Evolutionary conservation across 2,113 vertebrate species (phyloP).

Genomic region (Cariama cristata): DNA sequence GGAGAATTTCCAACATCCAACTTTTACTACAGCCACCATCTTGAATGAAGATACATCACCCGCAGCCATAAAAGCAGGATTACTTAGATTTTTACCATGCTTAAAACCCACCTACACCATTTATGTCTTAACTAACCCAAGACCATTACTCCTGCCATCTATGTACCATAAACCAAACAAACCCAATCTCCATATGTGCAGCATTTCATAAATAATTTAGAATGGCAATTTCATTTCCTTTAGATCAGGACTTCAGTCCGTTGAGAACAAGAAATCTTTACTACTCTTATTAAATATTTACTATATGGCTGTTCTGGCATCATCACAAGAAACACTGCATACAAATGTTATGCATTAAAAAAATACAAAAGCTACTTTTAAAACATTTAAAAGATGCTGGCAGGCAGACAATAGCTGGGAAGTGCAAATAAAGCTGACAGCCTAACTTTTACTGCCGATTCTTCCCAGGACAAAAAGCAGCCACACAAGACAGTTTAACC

Average conservation of each 20-base stretch:
- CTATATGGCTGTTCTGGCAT: conserved; percentile 52
- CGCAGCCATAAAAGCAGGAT: not conserved
- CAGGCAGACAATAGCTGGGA: not conserved
- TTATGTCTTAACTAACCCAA: not conserved
- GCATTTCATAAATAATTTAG: conserved; percentile 53
- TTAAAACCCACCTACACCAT: not conserved
- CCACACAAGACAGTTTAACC: not conserved
- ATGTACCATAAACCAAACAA: not conserved
- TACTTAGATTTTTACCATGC: not conserved
- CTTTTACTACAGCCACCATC: not conserved
- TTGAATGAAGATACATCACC: not conserved
- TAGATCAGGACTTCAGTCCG: not conserved
- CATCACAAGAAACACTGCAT: conserved; percentile 31
- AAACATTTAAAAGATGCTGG: conserved; percentile 32
- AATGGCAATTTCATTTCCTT: conserved; percentile 37
- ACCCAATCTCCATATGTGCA: not conserved
- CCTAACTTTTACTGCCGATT: conserved; percentile 3
- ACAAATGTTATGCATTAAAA: conserved; percentile 39
- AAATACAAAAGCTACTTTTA: conserved; percentile 40
- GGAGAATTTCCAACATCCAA: not conserved
- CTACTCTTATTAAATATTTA: conserved; percentile 71
- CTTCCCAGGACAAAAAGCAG: conserved; percentile 22
- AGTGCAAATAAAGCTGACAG: conserved; percentile 16
- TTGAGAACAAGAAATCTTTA: conserved; percentile 50
- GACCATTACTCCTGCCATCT: not conserved